Conservation (phyloP, 2,797 vertebrate species). For the Meda fulgida region DNA sequence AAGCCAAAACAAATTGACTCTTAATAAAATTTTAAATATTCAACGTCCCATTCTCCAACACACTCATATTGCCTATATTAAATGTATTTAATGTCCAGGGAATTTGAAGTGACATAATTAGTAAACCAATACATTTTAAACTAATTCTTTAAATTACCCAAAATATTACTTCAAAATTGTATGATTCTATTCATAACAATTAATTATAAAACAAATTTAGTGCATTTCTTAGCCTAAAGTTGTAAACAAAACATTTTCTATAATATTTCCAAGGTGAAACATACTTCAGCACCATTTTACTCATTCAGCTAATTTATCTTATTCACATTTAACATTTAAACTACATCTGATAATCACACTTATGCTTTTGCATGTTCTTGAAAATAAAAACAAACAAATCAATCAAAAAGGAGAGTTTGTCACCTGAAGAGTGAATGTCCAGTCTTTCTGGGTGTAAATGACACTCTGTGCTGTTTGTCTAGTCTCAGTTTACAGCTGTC, state of each 20-base stretch:
- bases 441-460: neutral
- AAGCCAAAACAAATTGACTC: neutral
- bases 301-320: neutral
- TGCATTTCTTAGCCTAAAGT: neutral
- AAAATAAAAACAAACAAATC: neutral
- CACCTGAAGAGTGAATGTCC: neutral
- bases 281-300: neutral
- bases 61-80: neutral
- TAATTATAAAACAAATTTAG: neutral
- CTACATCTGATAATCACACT: neutral
- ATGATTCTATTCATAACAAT: neutral
- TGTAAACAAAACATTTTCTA: too few relatives aligned
- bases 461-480: neutral
- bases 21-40: neutral
- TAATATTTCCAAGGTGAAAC: neutral
- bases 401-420: neutral
- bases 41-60: neutral
- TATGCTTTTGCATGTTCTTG: neutral
- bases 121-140: neutral
- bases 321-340: neutral
- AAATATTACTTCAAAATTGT: neutral
- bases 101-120: neutral
- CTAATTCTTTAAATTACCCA: neutral
- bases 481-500: slow-evolving; percentile 16
- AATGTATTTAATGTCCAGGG: neutral